A percentile compares a stretch with the other conserved stretches of the same genome.
Evolutionary conservation across 1,140 invertebrate genomes (phyloP).

Genomic region (Panagrolaimus sp.): DNA sequence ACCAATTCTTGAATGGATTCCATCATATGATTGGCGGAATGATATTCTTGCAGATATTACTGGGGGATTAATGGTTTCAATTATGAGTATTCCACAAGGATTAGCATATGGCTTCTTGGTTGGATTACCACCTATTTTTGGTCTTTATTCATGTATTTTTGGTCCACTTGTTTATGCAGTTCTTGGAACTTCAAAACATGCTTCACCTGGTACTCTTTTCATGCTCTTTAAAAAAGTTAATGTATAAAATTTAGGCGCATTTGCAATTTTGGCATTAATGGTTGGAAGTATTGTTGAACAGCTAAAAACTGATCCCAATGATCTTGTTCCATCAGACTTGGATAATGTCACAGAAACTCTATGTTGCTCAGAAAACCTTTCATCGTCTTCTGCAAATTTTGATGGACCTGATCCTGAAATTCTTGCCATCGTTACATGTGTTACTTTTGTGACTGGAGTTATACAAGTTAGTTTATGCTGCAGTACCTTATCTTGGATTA

Average conservation of each 20-base stretch:
- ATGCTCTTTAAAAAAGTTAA: background rate
- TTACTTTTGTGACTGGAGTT: constrained; percentile 34
- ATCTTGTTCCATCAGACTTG: no score
- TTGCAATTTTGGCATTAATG: constrained; percentile 61
- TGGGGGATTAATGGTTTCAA: constrained; percentile 58
- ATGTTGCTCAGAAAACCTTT: no score
- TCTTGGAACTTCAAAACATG: constrained; percentile 60
- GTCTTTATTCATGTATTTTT: constrained; percentile 61
- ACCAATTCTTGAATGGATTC: constrained; percentile 19
- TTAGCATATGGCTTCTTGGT: constrained; percentile 60
- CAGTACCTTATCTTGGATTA: no score
- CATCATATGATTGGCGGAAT: constrained; percentile 35
- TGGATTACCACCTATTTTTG: constrained; percentile 58
- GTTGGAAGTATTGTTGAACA: constrained; percentile 59
- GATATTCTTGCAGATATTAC: constrained; percentile 57
- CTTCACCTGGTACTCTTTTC: constrained; percentile 29
- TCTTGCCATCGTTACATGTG: constrained; percentile 16
- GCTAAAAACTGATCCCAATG: background rate
- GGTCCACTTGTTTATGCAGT: constrained; percentile 61
- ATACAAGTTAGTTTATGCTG: constrained; percentile 23
- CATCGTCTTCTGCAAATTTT: no score
- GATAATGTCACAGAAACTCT: background rate
- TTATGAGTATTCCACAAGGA: constrained; percentile 60
- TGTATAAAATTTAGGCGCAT: constrained; percentile 56
- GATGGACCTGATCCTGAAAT: background rate